phyloP scores from a whole-genome alignment of 2,888 invertebrate genomes.

The Lochmaea crataegi region DNA sequence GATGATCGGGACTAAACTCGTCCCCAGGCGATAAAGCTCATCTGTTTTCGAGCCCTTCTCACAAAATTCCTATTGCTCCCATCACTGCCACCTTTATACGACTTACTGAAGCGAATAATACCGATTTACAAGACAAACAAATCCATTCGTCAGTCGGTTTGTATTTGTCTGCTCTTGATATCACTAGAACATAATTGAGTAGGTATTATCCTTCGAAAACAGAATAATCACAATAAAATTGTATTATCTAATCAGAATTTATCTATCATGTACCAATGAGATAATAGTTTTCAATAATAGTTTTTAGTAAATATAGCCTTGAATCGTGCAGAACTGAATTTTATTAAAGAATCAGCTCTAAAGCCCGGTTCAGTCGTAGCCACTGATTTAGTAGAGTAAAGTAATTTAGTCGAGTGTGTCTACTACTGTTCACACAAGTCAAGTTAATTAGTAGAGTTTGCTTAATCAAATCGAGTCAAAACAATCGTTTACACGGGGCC shows the following conservation, averaged over 20 bases:
- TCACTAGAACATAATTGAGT: slow-evolving; percentile 9
- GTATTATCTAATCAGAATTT: not conserved
- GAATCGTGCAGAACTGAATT: no score
- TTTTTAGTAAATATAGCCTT: no score
- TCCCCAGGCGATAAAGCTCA: slow-evolving; percentile 58
- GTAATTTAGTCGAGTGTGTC: no score
- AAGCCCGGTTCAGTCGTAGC: no score
- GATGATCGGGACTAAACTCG: slow-evolving; percentile 57
- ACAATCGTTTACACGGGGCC: no score
- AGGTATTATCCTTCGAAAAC: slow-evolving; percentile 6
- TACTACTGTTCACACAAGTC: no score
- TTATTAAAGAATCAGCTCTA: no score
- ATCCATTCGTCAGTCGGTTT: slow-evolving; percentile 16
- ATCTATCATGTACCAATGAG: not conserved
- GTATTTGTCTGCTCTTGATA: slow-evolving; percentile 14
- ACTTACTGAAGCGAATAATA: slow-evolving; percentile 18
- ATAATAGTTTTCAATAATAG: not conserved
- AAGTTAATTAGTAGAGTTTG: no score
- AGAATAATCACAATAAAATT: not conserved
- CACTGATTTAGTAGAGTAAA: no score
- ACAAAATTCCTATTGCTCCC: slow-evolving; percentile 45
- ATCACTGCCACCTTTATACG: slow-evolving; percentile 32
- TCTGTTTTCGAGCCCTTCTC: slow-evolving; percentile 53
- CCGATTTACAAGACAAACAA: slow-evolving; percentile 22
- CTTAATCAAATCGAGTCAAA: no score